phyloP scores from a whole-genome alignment of 2,888 invertebrate species.

The Serripes groenlandicus region DNA sequence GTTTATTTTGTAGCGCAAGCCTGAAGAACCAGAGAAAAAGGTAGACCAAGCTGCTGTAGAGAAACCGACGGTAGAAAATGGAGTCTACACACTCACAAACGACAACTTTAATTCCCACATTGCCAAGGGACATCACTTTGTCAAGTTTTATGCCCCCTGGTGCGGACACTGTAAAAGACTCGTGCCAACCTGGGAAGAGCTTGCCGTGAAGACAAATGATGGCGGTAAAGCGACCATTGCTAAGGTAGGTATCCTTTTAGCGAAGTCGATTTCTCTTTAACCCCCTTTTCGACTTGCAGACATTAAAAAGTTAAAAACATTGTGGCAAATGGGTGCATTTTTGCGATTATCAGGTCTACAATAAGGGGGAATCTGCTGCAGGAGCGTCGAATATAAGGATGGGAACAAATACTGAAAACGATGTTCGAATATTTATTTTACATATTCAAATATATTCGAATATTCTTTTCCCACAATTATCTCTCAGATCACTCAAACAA shows the following conservation, averaged over 20 bases:
- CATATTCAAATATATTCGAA: too few species aligned
- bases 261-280: too few species aligned
- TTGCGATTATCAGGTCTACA: too few species aligned
- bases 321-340: too few species aligned
- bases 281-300: too few species aligned
- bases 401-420: too few species aligned
- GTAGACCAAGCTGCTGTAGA: conserved; percentile 1
- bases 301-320: too few species aligned
- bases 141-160: conserved; percentile 98
- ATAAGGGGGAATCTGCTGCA: too few species aligned
- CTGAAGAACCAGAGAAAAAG: not conserved
- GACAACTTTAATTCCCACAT: conserved; percentile 92
- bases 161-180: conserved; percentile 94
- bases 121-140: conserved; percentile 92
- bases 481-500: too few species aligned
- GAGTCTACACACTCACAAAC: conserved; percentile 88
- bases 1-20: not conserved
- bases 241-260: conserved; percentile 88
- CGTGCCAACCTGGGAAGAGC: conserved; percentile 94
- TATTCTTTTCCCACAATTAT: too few species aligned
- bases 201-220: conserved; percentile 91
- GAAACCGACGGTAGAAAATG: conserved; percentile 8
- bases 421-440: too few species aligned
- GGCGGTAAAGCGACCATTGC: conserved; percentile 91
- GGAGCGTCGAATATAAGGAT: too few species aligned